Evolutionary conservation across 2,888 invertebrate genomes (phyloP).

Genomic region (Himalopsyche tibetana): DNA sequence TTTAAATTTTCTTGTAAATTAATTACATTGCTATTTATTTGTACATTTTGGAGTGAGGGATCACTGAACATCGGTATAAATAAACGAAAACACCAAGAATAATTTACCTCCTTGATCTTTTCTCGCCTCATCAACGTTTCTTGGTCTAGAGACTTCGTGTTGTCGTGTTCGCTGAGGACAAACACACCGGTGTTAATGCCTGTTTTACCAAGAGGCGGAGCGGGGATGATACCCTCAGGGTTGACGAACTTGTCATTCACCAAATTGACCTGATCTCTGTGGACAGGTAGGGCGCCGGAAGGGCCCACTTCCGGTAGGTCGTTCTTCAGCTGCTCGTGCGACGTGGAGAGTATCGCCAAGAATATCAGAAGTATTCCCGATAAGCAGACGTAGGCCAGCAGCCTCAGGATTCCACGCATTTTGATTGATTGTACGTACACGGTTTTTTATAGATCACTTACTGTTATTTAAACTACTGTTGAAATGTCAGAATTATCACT

Average conservation of each 20-base stretch:
- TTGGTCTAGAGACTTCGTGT: constrained; percentile 67
- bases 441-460: neutral
- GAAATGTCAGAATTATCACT: too few species aligned
- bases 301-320: neutral
- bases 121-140: constrained; percentile 70
- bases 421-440: neutral
- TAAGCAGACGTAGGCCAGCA: constrained; percentile 42
- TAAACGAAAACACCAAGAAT: neutral
- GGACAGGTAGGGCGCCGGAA: neutral
- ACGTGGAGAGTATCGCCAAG: constrained; percentile 24
- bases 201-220: neutral
- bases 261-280: neutral
- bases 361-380: constrained; percentile 43
- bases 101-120: constrained; percentile 71
- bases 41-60: neutral
- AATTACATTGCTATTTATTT: too few species aligned
- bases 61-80: neutral
- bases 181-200: neutral
- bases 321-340: constrained; percentile 14
- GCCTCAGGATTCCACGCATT: constrained; percentile 51
- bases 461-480: neutral
- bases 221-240: neutral
- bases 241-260: neutral
- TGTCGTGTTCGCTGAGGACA: constrained; percentile 48
- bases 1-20: too few species aligned